phyloP scores from a whole-genome alignment of 2,113 vertebrate species.

The Rattus norvegicus region DNA sequence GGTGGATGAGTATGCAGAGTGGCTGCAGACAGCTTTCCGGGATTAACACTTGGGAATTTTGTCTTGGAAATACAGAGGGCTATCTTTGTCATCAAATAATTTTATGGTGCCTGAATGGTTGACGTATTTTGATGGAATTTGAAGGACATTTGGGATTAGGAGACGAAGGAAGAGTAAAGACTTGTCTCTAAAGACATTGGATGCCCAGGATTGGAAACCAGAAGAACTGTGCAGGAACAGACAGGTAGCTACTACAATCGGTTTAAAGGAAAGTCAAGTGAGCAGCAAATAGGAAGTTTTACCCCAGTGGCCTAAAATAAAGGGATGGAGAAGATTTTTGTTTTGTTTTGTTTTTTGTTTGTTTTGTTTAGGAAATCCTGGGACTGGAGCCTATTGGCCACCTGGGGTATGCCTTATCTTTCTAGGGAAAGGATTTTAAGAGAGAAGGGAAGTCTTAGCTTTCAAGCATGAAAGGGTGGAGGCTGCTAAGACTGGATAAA shows the following conservation, averaged over 20 bases:
- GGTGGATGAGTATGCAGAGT: not conserved
- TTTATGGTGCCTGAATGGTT: not conserved
- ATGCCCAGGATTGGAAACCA: conserved; percentile 12
- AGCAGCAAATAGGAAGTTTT: not conserved
- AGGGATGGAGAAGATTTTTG: not conserved
- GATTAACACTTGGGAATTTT: not conserved
- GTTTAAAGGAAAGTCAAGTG: not conserved
- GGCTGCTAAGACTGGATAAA: not conserved
- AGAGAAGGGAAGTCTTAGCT: not conserved
- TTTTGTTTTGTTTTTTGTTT: too few relatives aligned
- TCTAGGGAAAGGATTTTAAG: conserved; percentile 42
- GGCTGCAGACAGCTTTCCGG: not conserved
- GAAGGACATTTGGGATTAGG: conserved; percentile 13
- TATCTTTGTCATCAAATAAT: conserved; percentile 6
- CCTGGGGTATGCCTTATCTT: not conserved
- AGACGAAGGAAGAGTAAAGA: not conserved
- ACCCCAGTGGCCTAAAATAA: not conserved
- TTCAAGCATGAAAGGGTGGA: not conserved
- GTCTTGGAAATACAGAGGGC: not conserved
- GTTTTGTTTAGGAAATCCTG: conserved; percentile 13
- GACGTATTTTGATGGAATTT: not conserved
- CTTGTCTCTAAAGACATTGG: not conserved
- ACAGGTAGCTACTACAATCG: not conserved
- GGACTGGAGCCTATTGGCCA: not conserved
- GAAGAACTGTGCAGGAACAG: not conserved